Conservation (phyloP, 2,113 vertebrate species). For the Sinocyclocheilus anophthalmus region DNA sequence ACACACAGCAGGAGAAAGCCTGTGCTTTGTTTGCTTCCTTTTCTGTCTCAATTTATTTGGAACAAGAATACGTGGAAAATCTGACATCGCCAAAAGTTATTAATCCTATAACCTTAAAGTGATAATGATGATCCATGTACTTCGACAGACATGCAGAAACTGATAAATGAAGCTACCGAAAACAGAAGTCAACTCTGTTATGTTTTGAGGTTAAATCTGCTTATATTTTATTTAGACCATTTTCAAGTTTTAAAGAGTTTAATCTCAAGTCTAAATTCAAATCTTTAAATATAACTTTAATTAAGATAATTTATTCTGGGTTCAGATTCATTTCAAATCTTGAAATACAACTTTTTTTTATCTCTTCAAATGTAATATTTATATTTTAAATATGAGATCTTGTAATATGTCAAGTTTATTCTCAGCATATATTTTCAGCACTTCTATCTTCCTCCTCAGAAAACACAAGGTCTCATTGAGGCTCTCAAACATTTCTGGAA, state of each 20-base stretch:
- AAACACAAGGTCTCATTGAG: conserved; percentile 2
- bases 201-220: background rate
- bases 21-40: background rate
- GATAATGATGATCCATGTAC: background rate
- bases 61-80: background rate
- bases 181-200: background rate
- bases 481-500: background rate
- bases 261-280: no score
- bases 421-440: no score
- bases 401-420: no score
- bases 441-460: no score
- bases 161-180: background rate
- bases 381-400: no score
- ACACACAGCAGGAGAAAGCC: background rate
- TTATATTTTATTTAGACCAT: no score
- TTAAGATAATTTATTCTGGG: no score
- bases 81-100: background rate
- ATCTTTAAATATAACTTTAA: no score
- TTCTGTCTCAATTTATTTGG: background rate
- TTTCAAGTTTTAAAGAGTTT: no score
- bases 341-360: no score
- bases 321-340: no score
- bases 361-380: no score
- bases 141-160: background rate
- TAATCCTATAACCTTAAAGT: background rate